These are phyloP conservation scores for Eretmocerus hayati DNA, from an alignment of 2,888 invertebrate species.

Conservation along the genomic window DNA sequence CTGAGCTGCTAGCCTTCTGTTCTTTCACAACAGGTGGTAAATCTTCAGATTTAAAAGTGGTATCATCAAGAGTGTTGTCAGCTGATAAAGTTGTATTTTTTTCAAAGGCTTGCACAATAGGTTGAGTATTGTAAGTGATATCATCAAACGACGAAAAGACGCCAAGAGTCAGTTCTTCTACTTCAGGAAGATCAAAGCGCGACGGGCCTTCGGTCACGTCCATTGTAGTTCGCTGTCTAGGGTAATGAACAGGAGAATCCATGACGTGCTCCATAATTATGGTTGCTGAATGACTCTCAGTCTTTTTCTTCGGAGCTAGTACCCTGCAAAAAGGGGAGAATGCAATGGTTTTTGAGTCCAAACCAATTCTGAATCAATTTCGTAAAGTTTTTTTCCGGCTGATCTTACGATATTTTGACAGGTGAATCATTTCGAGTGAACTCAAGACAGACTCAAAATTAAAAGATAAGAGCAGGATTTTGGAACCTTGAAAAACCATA, in stretches of 20 bases:
- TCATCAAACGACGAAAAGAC: slow-evolving; percentile 62
- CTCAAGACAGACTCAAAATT: too few species aligned
- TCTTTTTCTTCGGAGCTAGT: slow-evolving; percentile 7
- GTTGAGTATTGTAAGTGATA: slow-evolving; percentile 66
- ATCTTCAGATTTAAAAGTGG: too few species aligned
- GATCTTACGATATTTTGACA: too few species aligned
- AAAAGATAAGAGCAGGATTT: too few species aligned
- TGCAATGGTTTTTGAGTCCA: too few species aligned
- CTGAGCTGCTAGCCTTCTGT: too few species aligned
- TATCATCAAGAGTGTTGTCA: slow-evolving; percentile 13
- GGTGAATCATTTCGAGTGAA: too few species aligned
- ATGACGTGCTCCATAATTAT: not conserved
- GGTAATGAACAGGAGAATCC: not conserved
- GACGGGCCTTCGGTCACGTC: slow-evolving; percentile 47
- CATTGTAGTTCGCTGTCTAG: not conserved
- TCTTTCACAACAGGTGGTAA: too few species aligned
- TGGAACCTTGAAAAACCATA: too few species aligned
- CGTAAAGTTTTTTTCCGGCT: too few species aligned
- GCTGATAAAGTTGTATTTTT: slow-evolving; percentile 1
- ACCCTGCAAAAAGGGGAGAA: slow-evolving; percentile 12
- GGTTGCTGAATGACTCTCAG: not conserved
- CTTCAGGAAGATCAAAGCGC: slow-evolving; percentile 66
- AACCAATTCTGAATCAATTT: too few species aligned
- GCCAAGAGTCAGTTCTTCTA: slow-evolving; percentile 57
- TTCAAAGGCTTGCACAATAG: slow-evolving; percentile 56